Base-by-base conservation (phyloP, 2,888 invertebrate species). In the Sinohyriopsis cumingii region DNA sequence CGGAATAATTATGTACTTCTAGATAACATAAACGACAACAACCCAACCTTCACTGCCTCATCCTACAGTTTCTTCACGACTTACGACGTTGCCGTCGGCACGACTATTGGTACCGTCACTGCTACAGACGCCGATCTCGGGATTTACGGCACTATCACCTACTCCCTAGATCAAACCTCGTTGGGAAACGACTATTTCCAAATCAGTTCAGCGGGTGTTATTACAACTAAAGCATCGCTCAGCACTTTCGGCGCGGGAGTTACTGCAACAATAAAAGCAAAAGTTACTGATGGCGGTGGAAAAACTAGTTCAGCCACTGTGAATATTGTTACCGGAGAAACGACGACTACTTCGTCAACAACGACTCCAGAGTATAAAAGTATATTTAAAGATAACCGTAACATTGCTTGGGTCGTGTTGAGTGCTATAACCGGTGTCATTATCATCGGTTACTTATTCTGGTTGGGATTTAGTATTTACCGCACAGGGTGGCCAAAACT, bases 1-100 rank as follows among this genome's bases (percentile, higher is more conserved):
- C 45, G 3, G 45, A 45, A 45, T 45, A 45, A 45, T 45, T 45
- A 12, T 45, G 3, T 45, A 12, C 45, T 55, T 61, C 18, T 53
- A 73, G 73, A 57, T 25, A 64, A 69, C 55, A 62, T 53, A 5
- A 72, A 81, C 66, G 80, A 81, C 71, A 73, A 77, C 25, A 71
- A 76, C 5, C 82, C 83, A 15, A 56, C 69, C 18, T 82, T 82
- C 68, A 77, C 77, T 20, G 75, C 78, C 33, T 57, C 63, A 20
- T 28, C 60, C 7, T 80, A 80, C 57, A 56, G 65, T 7, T 70
- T 68, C 19, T 55, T 63, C 24, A 64, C 78, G 15, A 59, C 56
- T n/a, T 79, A 80, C 60, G 68, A 76, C 67, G 64, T 68, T 19
- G 33, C 59, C n/a, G 59, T 60, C n/a, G 76, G 73, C 5, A 62